Conservation (phyloP, 2,888 invertebrate genomes). For the Thysanoteuthis rhombus region DNA sequence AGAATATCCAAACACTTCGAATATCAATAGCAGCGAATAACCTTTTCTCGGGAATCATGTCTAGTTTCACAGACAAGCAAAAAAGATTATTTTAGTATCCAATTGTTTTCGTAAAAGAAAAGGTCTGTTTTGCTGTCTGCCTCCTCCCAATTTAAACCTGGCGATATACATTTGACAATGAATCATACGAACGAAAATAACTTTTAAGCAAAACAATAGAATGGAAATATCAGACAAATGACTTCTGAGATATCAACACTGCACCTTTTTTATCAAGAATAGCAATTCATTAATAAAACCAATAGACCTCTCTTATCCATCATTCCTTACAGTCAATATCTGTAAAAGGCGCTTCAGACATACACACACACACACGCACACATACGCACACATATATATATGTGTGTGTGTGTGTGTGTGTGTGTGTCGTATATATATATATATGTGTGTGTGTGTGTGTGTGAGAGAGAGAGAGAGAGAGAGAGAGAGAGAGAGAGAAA, state of each 20-base stretch:
- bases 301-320: background rate
- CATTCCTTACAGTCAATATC: background rate
- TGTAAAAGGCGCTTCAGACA: too few relatives aligned
- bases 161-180: background rate
- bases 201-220: background rate
- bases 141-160: background rate
- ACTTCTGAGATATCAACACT: background rate
- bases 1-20: background rate
- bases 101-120: background rate
- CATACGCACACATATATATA: too few relatives aligned
- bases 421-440: too few relatives aligned
- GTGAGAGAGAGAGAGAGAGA: too few relatives aligned
- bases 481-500: too few relatives aligned
- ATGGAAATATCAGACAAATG: background rate
- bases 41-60: background rate
- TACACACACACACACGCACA: too few relatives aligned
- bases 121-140: background rate
- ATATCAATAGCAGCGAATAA: background rate
- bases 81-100: background rate
- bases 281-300: background rate
- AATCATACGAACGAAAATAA: background rate
- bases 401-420: too few relatives aligned
- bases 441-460: too few relatives aligned
- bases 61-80: background rate
- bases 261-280: background rate